Base-by-base conservation (phyloP, 2,113 vertebrate species). In the Alethe castanea region DNA sequence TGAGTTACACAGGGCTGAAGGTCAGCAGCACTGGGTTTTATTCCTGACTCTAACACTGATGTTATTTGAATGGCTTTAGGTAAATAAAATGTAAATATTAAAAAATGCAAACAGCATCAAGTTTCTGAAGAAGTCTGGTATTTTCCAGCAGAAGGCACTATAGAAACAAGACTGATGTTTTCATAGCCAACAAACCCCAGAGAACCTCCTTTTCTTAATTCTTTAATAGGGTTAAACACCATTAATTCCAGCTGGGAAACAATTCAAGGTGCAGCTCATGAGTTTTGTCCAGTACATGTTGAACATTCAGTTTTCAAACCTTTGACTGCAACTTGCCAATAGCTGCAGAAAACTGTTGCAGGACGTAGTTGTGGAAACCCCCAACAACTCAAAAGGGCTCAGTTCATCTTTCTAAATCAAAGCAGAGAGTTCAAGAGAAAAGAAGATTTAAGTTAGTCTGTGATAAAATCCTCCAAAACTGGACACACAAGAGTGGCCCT, bases 231-330 rank as follows among this genome's bases (percentile, higher is more conserved):
- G 66, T 92, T 94, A 80, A 94, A 79, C 54, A 62, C 57, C 70
- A 65, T 82, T 85, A 60, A 94, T 79, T 95, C 81, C 81, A 95
- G 74, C 74, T 86, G 79, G 86, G 92, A 92, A 91, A 85, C 36
- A 90, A 74, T 59, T 94, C 73, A 76, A 64, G 81, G 64, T 38
- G 47, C 42, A 83, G 69, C 78, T 76, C 57, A 1, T 20, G 33
- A 76, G 48, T 85, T 95, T 74, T 74, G 15, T 81, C 70, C 81
- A 4, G 2, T 71, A 25, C 25, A 38, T 3, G 44, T 17, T 24
- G 42, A 61, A 12, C n/a, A 25, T 12, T 81, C 17, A 6, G n/a
- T 36, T 91, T 84, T 67, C 45, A 61, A 79, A 54, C 33, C 38
- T 57, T 65, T 28, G 25, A 33, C 65, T 74, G 65, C 54, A 70